A percentile compares a stretch with the other conserved stretches of the same genome.
Conservation (phyloP, 2,797 vertebrate genomes). For the Acipenser oxyrinchus region DNA sequence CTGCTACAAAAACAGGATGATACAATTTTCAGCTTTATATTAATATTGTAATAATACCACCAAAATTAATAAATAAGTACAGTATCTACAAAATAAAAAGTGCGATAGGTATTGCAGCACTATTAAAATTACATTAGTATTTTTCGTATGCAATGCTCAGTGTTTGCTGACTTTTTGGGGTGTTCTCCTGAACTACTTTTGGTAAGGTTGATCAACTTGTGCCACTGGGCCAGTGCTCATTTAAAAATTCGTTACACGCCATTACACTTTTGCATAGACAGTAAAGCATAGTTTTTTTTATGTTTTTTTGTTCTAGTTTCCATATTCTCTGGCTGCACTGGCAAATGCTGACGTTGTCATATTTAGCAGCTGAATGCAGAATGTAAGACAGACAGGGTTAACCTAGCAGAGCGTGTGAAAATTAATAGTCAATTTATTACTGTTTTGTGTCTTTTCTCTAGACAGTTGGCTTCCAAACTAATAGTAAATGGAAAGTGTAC, state of each 20-base stretch:
- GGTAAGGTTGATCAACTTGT: no score
- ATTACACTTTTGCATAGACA: neutral
- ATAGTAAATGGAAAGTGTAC: constrained; percentile 35
- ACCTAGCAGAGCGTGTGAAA: constrained; percentile 35
- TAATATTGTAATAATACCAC: no score
- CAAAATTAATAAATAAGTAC: no score
- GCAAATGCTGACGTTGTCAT: constrained; percentile 45
- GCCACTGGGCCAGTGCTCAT: neutral
- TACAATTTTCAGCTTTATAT: no score
- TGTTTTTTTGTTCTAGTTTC: constrained; percentile 38
- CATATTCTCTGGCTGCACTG: constrained; percentile 36
- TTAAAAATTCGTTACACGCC: neutral
- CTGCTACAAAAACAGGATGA: no score
- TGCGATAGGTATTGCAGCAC: no score
- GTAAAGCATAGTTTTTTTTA: neutral
- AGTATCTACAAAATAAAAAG: no score
- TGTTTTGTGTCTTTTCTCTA: constrained; percentile 39
- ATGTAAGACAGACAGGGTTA: constrained; percentile 40
- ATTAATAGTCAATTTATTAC: constrained; percentile 49
- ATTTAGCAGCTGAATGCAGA: constrained; percentile 45
- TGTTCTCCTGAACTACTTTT: no score
- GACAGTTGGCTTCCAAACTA: constrained; percentile 40
- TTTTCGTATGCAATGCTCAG: no score
- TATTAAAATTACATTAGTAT: no score
- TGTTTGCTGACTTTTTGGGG: no score